phyloP scores from a whole-genome alignment of 2,113 vertebrate species.

The Gobio gobio region DNA sequence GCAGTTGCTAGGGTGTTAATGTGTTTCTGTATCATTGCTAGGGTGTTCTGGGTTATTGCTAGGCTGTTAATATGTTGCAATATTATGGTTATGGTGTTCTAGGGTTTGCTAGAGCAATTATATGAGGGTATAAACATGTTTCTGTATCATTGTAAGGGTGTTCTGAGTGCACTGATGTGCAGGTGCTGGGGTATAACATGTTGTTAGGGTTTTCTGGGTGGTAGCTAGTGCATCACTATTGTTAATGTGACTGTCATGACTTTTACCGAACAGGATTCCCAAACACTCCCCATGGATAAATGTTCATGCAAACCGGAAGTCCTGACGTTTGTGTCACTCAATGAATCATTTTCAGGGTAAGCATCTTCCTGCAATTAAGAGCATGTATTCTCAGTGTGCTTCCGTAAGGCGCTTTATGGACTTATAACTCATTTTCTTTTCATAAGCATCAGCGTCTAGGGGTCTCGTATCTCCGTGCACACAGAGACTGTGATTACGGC shows the following conservation, averaged over 20 bases:
- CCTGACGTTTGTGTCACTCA: background rate
- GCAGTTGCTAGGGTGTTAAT: background rate
- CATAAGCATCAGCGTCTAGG: background rate
- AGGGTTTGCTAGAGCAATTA: background rate
- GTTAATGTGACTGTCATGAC: background rate
- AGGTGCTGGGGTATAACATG: background rate
- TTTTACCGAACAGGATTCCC: background rate
- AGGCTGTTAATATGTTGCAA: background rate
- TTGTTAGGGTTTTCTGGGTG: background rate
- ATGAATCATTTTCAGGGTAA: background rate
- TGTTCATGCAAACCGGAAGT: background rate
- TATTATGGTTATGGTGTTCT: no score
- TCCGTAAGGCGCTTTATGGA: background rate
- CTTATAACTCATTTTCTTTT: background rate
- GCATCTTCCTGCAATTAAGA: background rate
- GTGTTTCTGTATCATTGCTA: background rate
- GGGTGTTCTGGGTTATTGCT: background rate
- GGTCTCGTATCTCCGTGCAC: constrained; percentile 30
- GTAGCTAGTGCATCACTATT: background rate
- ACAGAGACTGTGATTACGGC: constrained; percentile 44
- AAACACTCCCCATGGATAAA: background rate
- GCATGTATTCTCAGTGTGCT: background rate
- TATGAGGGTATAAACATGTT: background rate
- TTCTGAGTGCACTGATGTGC: no score
- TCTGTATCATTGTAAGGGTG: no score